A percentile compares a stretch with the other conserved stretches of the same genome.
phyloP scores from a whole-genome alignment of 2,888 invertebrate species.

The Ennomos erosarius region DNA sequence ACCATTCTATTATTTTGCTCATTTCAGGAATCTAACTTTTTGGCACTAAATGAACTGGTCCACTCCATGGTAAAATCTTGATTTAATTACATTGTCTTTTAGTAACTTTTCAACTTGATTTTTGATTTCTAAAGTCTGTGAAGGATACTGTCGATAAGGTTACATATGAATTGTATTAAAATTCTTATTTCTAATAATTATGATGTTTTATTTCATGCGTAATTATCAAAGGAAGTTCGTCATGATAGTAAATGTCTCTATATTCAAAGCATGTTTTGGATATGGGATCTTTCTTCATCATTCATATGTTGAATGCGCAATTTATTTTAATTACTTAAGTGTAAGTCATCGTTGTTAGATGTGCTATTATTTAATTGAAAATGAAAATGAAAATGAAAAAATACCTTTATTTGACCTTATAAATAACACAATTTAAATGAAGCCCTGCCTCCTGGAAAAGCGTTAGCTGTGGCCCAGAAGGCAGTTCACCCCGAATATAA shows the following conservation, averaged over 20 bases:
- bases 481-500: too few relatives aligned
- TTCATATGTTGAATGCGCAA: background rate
- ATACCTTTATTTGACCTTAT: too few relatives aligned
- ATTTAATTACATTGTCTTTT: background rate
- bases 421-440: too few relatives aligned
- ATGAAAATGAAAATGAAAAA: too few relatives aligned
- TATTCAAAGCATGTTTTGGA: background rate
- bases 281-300: background rate
- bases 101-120: constrained; percentile 1
- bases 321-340: background rate
- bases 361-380: too few relatives aligned
- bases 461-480: too few relatives aligned
- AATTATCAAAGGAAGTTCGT: background rate
- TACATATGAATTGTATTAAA: background rate
- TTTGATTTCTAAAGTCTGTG: background rate
- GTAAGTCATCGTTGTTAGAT: background rate
- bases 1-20: background rate
- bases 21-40: background rate
- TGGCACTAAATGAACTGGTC: constrained; percentile 4
- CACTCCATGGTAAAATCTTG: background rate
- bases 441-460: too few relatives aligned
- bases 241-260: constrained; percentile 2
- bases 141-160: background rate
- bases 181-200: background rate
- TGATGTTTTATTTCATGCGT: background rate